Percentiles rank a stretch among this genome's conserved stretches.
phyloP scores from a whole-genome alignment of 2,888 invertebrate species.

The Dichetophora obliterata region DNA sequence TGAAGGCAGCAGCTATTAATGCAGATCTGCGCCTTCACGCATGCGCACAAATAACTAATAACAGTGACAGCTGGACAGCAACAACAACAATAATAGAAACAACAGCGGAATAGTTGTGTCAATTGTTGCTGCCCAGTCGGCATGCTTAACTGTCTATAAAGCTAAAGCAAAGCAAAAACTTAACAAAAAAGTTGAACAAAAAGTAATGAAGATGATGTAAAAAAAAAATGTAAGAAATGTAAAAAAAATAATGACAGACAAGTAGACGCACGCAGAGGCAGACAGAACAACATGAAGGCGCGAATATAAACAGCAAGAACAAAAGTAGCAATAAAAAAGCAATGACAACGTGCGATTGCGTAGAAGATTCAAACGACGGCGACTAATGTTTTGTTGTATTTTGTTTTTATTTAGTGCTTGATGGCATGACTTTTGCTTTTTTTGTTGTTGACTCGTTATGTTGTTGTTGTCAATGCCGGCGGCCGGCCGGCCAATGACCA shows the following conservation, averaged over 20 bases:
- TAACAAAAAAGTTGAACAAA: not conserved
- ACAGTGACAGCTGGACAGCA: not conserved
- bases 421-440: not conserved
- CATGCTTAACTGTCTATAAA: too few species aligned
- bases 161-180: not conserved
- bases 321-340: constrained; percentile 48
- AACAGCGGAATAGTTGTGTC: not conserved
- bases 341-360: constrained; percentile 8
- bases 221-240: not conserved
- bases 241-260: not conserved
- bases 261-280: not conserved
- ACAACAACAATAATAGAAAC: not conserved
- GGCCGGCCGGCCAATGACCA: constrained; percentile 61
- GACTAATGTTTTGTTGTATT: not conserved
- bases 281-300: not conserved
- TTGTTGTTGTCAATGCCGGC: constrained; percentile 10
- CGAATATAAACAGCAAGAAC: constrained; percentile 12
- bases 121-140: too few species aligned
- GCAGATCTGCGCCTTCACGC: too few species aligned
- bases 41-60: not conserved
- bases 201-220: not conserved
- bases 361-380: not conserved
- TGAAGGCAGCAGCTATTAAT: too few species aligned
- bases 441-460: not conserved
- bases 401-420: not conserved